Evolutionary conservation across 2,113 vertebrate genomes (phyloP).

Genomic region (Cyprinodon brontotheroides): DNA sequence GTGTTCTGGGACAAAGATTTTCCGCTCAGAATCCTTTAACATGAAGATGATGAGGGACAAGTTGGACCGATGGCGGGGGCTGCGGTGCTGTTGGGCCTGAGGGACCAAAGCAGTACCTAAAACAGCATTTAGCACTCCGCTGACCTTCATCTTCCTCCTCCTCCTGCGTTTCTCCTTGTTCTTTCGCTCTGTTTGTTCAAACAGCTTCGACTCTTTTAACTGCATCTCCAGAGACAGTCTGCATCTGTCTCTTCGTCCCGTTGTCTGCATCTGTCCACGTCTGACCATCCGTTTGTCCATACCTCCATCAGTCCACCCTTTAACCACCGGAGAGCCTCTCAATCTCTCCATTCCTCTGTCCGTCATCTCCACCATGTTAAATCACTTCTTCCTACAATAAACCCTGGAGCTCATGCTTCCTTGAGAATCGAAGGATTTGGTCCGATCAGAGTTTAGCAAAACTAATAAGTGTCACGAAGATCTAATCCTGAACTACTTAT

Average conservation of each 20-base stretch:
- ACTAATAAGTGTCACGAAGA: neutral
- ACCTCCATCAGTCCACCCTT: neutral
- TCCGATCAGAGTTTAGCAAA: neutral
- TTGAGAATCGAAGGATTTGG: no score
- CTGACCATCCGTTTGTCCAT: neutral
- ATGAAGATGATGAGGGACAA: constrained; percentile 40
- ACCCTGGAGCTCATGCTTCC: neutral
- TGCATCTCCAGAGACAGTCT: constrained; percentile 27
- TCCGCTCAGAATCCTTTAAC: constrained; percentile 41
- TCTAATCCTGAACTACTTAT: no score
- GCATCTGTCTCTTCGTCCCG: neutral
- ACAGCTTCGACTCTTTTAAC: constrained; percentile 44
- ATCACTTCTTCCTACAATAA: neutral
- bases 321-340: neutral
- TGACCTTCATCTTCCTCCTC: constrained; percentile 41
- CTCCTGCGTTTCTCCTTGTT: constrained; percentile 22
- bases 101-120: constrained; percentile 28
- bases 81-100: constrained; percentile 12
- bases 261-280: no score
- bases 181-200: constrained; percentile 53
- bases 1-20: constrained; percentile 43
- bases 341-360: neutral
- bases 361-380: neutral
- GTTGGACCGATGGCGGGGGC: neutral
- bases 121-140: constrained; percentile 45